These are phyloP conservation scores for Metopolophium dirhodum DNA, from an alignment of 1,140 invertebrate genomes.

Conservation along the genomic window DNA sequence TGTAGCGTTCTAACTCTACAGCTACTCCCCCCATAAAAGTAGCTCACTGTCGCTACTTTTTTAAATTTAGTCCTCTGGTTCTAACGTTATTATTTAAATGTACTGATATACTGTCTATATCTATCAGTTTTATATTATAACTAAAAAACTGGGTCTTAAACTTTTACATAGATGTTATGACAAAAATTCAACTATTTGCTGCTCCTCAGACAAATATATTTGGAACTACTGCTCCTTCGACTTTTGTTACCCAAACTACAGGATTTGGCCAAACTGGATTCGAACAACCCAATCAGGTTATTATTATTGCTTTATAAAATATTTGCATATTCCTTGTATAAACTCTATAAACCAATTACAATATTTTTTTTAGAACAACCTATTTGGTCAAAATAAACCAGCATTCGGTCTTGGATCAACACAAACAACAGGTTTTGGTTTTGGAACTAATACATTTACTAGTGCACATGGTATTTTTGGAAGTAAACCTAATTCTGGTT, in stretches of 20 bases:
- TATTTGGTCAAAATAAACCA: constrained; percentile 66
- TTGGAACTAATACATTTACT: constrained; percentile 60
- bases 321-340: neutral
- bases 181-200: constrained; percentile 58
- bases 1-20: too few relatives aligned
- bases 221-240: constrained; percentile 61
- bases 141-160: too few relatives aligned
- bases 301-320: neutral
- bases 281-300: constrained; percentile 60
- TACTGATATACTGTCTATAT: too few relatives aligned
- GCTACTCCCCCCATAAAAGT: too few relatives aligned
- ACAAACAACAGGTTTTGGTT: constrained; percentile 59
- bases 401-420: constrained; percentile 64
- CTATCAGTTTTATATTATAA: neutral
- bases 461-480: constrained; percentile 62
- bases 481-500: constrained; percentile 64
- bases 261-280: constrained; percentile 63
- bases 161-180: too few relatives aligned
- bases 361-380: constrained; percentile 63
- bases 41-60: too few relatives aligned
- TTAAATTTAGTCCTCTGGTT: too few relatives aligned
- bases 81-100: too few relatives aligned
- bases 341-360: neutral
- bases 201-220: constrained; percentile 63
- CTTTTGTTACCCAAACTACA: constrained; percentile 63